phyloP scores from a whole-genome alignment of 2,888 invertebrate genomes.

The Platypus cylindrus region DNA sequence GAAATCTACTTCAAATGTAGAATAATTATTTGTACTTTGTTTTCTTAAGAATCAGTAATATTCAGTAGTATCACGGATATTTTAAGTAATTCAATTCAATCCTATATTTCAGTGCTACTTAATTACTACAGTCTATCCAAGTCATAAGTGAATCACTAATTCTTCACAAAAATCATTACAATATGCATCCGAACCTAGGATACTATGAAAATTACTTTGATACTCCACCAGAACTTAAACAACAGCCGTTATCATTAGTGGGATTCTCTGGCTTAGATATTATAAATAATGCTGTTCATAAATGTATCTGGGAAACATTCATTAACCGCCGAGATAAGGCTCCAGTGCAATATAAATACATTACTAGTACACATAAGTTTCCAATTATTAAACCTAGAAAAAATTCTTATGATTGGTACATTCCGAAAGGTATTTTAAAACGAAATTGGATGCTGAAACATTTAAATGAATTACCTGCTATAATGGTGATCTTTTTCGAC shows the following conservation, averaged over 20 bases:
- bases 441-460: slow-evolving; percentile 94
- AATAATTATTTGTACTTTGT: too few relatives aligned
- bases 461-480: slow-evolving; percentile 76
- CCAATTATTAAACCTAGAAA: slow-evolving; percentile 77
- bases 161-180: too few relatives aligned
- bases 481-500: slow-evolving; percentile 90
- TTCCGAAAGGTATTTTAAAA: slow-evolving; percentile 87
- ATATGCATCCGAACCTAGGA: slow-evolving; percentile 17
- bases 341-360: slow-evolving; percentile 70
- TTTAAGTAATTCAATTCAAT: too few relatives aligned
- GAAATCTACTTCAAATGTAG: too few relatives aligned
- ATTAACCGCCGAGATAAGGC: slow-evolving; percentile 71
- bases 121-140: too few relatives aligned
- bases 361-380: slow-evolving; percentile 74
- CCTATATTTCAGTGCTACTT: too few relatives aligned
- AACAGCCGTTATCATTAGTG: slow-evolving; percentile 74
- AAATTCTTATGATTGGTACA: slow-evolving; percentile 89
- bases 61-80: too few relatives aligned
- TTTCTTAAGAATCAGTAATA: too few relatives aligned
- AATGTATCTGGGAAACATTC: slow-evolving; percentile 88
- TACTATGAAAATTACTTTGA: slow-evolving; percentile 23
- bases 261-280: slow-evolving; percentile 82
- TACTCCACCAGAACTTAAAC: slow-evolving; percentile 71
- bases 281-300: slow-evolving; percentile 72
- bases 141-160: too few relatives aligned